A percentile compares a stretch with the other conserved stretches of the same genome.
Conservation (phyloP, 2,113 vertebrate species). For the Polyodon spathula region DNA sequence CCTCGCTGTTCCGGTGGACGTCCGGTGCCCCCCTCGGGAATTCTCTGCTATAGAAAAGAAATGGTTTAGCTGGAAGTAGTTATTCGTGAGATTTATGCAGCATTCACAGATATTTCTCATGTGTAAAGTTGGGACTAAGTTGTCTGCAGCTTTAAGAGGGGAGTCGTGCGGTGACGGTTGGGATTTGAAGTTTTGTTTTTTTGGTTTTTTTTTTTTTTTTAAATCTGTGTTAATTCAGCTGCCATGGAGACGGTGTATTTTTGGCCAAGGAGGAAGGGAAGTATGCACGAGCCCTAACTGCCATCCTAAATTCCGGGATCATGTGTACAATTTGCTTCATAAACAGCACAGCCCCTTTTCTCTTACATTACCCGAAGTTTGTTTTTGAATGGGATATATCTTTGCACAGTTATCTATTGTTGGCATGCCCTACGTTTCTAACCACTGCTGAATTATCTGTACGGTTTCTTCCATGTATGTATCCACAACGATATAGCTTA, state of each 20-base stretch:
- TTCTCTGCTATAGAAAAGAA: constrained; percentile 16
- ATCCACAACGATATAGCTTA: no score
- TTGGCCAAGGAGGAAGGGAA: constrained; percentile 6
- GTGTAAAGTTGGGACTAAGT: constrained; percentile 1
- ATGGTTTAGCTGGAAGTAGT: constrained; percentile 4
- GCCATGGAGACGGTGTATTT: constrained; percentile 24
- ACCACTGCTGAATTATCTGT: no score
- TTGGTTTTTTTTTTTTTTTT: constrained; percentile 19
- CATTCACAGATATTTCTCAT: not conserved
- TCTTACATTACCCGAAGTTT: not conserved
- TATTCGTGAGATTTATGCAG: not conserved
- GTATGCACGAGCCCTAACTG: constrained; percentile 13
- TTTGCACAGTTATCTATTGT: no score
- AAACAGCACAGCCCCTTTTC: constrained; percentile 1
- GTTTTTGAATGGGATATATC: no score
- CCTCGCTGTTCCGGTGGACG: constrained; percentile 27
- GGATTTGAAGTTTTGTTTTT: constrained; percentile 65
- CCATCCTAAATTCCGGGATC: constrained; percentile 12
- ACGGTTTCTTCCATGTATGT: no score
- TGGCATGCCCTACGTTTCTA: no score
- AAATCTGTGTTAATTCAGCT: constrained; percentile 16
- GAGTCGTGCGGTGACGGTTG: constrained; percentile 61
- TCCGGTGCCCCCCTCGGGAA: constrained; percentile 19
- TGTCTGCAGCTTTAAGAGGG: constrained; percentile 50
- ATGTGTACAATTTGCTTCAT: constrained; percentile 20